These are phyloP conservation scores for Sarcophaga rosellei DNA, from an alignment of 2,888 invertebrate species.

Conservation along the genomic window DNA sequence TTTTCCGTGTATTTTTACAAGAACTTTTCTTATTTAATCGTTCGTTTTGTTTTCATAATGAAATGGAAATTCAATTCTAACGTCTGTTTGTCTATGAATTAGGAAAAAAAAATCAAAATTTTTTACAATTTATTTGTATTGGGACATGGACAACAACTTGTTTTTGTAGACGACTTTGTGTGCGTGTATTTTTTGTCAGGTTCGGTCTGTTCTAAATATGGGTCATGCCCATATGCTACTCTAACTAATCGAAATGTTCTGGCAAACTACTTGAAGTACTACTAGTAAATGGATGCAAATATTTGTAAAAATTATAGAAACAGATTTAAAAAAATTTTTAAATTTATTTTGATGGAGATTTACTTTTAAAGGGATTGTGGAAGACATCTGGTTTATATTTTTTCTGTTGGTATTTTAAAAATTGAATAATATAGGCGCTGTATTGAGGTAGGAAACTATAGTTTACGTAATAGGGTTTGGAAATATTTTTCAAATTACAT, in stretches of 20 bases:
- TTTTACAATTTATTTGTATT: not conserved
- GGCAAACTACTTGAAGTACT: conserved; percentile 40
- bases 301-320: conserved; percentile 24
- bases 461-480: no score
- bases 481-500: no score
- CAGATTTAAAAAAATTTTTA: conserved; percentile 1
- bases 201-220: conserved; percentile 26
- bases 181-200: not conserved
- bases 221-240: conserved; percentile 28
- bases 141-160: conserved; percentile 17
- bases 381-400: conserved; percentile 51
- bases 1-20: not conserved
- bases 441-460: not conserved
- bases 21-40: not conserved
- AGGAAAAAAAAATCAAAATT: not conserved
- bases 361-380: not conserved
- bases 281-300: conserved; percentile 44
- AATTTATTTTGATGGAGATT: conserved; percentile 37
- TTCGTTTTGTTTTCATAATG: not conserved
- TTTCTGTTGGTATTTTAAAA: conserved; percentile 20
- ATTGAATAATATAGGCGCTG: no score
- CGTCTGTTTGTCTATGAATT: not conserved
- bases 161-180: not conserved
- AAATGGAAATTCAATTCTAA: not conserved
- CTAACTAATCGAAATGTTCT: not conserved